Conservation (phyloP, 2,888 invertebrate species). For the Rhamphomyia laevipes region DNA sequence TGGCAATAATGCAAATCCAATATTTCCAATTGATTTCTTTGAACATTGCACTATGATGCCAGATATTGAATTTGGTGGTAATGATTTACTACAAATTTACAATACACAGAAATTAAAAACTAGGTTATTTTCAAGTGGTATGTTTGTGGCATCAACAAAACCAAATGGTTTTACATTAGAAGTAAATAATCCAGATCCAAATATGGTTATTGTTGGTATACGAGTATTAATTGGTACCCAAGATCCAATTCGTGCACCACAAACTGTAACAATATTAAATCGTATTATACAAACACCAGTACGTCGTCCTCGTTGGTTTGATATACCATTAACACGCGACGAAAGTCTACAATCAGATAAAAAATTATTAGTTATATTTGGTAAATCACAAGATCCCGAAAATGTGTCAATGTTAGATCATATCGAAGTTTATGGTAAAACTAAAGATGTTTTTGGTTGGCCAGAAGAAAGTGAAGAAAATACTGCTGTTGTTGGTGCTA, state of each 20-base stretch:
- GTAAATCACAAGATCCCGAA: slow-evolving; percentile 75
- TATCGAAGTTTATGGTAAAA: slow-evolving; percentile 89
- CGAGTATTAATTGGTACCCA: slow-evolving; percentile 67
- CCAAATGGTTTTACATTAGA: slow-evolving; percentile 82
- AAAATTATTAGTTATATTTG: slow-evolving; percentile 71
- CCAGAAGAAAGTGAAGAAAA: slow-evolving; percentile 86
- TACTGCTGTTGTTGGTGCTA: slow-evolving; percentile 30
- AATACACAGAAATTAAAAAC: slow-evolving; percentile 89
- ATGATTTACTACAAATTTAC: slow-evolving; percentile 88
- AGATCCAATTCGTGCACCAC: slow-evolving; percentile 32
- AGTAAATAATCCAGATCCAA: slow-evolving; percentile 73
- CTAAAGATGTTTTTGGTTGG: slow-evolving; percentile 94
- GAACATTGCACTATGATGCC: slow-evolving; percentile 86
- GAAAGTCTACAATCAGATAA: slow-evolving; percentile 89
- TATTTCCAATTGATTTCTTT: slow-evolving; percentile 93
- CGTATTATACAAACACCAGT: slow-evolving; percentile 60
- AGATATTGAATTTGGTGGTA: slow-evolving; percentile 91
- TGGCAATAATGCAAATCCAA: slow-evolving; percentile 38
- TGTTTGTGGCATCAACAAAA: slow-evolving; percentile 89
- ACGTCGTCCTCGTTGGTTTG: slow-evolving; percentile 82
- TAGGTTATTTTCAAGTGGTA: slow-evolving; percentile 51
- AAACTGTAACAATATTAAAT: slow-evolving; percentile 39
- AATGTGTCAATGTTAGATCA: slow-evolving; percentile 89
- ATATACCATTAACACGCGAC: slow-evolving; percentile 86
- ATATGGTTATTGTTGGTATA: slow-evolving; percentile 81